Evolutionary conservation across 2,797 vertebrate species (phyloP), one percentile per base, ranked within the genome.

Genomic region (Malacoraja senta): DNA sequence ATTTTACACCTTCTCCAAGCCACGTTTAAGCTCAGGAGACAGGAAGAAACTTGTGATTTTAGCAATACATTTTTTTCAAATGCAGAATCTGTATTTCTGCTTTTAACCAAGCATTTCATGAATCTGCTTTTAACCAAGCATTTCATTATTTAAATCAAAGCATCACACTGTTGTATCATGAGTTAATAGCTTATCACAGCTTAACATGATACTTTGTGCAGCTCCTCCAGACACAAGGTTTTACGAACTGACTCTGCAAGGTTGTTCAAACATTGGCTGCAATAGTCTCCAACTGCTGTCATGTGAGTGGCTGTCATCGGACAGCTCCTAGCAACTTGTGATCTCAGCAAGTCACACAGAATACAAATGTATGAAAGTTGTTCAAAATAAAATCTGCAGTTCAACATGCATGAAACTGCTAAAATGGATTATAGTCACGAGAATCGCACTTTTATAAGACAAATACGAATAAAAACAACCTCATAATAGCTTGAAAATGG

Each of bases 301-400:
- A 97, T 96, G 96, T 96, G 96, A 97, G 95, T 95, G 94, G 96
- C 95, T 94, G 94, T 97, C 97, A 97, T 96, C 96, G 97, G 97
- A 97, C 95, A 95, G 94, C 91, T 95, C 96, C 94, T 95, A 94
- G 95, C 96, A 96, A 96, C 96, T 96, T 94, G 94, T 94, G 94
- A 95, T 94, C 80, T 94, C 94, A 80, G 90, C 61, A 95, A 72
- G 93, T 74, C 44, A 65, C 84, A 88, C 93, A 65, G 78, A 93
- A 94, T 74, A 95, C 94, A 95, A 95, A 88, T 94, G 94, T 94
- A 93, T 95, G 94, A 93, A 74, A 74, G 35, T 74, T 44, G 68
- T 13, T 38, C 19, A 63, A 3, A 61, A 35, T 7, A 71, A 88
- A 91, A 91, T 38, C 90, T 74, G 24, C 68, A 91, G 1, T 90